These are phyloP conservation scores for Ochropleura leucogaster DNA, from an alignment of 2,888 invertebrate genomes.

Conservation along the genomic window DNA sequence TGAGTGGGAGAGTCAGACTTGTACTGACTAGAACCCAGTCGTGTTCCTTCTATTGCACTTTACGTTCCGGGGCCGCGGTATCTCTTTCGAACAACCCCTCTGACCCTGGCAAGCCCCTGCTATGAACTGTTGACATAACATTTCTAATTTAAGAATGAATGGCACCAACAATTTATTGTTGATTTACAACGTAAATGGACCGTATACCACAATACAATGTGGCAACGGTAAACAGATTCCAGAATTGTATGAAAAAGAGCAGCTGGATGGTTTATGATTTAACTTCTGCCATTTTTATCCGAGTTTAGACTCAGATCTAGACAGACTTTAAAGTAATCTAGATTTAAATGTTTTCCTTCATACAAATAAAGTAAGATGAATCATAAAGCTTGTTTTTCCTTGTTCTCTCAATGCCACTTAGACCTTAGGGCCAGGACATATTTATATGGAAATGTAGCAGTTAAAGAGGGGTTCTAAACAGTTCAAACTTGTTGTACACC, in stretches of 20 bases:
- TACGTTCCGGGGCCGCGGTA: too few relatives aligned
- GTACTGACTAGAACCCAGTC: too few relatives aligned
- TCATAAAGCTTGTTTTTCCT: conserved; percentile 53
- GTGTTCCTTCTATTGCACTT: too few relatives aligned
- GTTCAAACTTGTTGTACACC: conserved; percentile 50
- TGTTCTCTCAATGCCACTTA: conserved; percentile 50
- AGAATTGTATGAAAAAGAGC: background rate
- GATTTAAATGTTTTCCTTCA: conserved; percentile 26
- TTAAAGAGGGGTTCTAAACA: conserved; percentile 55
- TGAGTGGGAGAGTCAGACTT: too few relatives aligned
- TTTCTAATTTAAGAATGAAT: conserved; percentile 3
- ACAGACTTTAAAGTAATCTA: background rate
- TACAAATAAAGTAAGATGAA: conserved; percentile 52
- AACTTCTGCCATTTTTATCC: background rate
- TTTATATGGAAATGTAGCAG: conserved; percentile 61
- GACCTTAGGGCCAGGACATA: conserved; percentile 48
- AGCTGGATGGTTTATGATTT: background rate
- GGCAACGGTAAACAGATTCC: background rate
- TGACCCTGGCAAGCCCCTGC: too few relatives aligned
- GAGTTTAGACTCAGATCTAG: background rate
- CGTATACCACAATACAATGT: background rate
- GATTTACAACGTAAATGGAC: background rate
- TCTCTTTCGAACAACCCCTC: too few relatives aligned
- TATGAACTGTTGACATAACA: conserved; percentile 1
- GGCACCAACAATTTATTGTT: conserved; percentile 1